Percentiles rank a stretch among this genome's conserved stretches.
Evolutionary conservation across 1,140 invertebrate species (phyloP).

Genomic region (Nasonia vitripennis): DNA sequence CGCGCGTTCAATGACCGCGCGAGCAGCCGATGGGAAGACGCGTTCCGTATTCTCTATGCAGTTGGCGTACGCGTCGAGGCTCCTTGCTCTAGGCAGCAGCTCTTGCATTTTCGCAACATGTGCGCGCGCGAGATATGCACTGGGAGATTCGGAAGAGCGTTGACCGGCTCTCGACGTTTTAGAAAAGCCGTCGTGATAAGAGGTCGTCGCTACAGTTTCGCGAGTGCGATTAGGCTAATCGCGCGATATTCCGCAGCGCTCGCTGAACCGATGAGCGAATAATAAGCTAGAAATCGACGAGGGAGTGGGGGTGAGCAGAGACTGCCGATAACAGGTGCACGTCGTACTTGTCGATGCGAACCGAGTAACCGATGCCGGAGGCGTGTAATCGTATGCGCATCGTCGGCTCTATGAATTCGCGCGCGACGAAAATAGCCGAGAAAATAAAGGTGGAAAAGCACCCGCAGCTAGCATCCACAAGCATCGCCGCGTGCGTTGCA

Average conservation of each 20-base stretch:
- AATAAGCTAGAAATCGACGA: background rate
- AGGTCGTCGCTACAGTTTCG: background rate
- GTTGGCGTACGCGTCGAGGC: background rate
- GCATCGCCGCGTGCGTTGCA: background rate
- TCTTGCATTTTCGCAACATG: conserved; percentile 20
- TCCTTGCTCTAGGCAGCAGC: background rate
- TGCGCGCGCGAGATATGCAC: background rate
- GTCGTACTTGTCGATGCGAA: no score
- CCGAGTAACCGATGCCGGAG: no score
- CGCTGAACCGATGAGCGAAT: no score
- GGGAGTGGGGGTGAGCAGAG: background rate
- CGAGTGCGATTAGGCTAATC: no score
- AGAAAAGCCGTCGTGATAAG: background rate
- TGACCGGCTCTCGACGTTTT: background rate
- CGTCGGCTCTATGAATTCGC: background rate
- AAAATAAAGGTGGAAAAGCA: no score
- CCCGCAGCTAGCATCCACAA: background rate
- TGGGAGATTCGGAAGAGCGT: background rate
- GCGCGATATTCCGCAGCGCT: no score
- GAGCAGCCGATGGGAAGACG: background rate
- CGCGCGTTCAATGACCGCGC: conserved; percentile 44
- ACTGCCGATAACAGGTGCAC: no score
- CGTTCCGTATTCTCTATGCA: background rate
- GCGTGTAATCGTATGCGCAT: background rate
- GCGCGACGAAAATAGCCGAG: background rate